phyloP scores from a whole-genome alignment of 2,797 vertebrate genomes.

The Steatocranus sp. region DNA sequence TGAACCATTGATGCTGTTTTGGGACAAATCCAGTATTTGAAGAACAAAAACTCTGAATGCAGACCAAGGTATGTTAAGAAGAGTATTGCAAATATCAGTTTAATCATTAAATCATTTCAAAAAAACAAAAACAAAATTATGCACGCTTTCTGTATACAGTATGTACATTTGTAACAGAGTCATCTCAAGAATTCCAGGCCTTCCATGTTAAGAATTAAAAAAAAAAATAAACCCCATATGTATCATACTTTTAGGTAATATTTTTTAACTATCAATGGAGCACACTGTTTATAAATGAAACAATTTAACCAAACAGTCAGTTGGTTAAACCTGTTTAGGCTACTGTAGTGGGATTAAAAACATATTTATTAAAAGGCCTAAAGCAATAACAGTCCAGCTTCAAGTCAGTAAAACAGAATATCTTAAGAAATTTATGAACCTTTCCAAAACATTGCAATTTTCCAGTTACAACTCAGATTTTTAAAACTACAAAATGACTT shows the following conservation, averaged over 20 bases:
- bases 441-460: background rate
- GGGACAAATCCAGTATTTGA: background rate
- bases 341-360: constrained; percentile 17
- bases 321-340: background rate
- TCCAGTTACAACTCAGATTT: background rate
- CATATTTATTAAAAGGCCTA: constrained; percentile 12
- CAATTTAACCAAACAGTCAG: background rate
- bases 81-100: constrained; percentile 47
- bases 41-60: background rate
- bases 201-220: background rate
- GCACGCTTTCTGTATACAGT: constrained; percentile 11
- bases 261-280: background rate
- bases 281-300: constrained; percentile 5
- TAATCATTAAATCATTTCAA: constrained; percentile 56
- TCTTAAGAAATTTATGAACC: background rate
- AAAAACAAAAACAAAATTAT: background rate
- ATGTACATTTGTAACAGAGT: constrained; percentile 35
- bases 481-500: background rate
- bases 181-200: background rate
- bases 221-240: background rate
- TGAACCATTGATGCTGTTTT: background rate
- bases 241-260: background rate
- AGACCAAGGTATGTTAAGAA: background rate
- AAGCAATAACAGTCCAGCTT: constrained; percentile 24
- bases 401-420: constrained; percentile 29